Conservation (phyloP, 2,888 invertebrate genomes). For the Prosopocoilus inquinatus region DNA sequence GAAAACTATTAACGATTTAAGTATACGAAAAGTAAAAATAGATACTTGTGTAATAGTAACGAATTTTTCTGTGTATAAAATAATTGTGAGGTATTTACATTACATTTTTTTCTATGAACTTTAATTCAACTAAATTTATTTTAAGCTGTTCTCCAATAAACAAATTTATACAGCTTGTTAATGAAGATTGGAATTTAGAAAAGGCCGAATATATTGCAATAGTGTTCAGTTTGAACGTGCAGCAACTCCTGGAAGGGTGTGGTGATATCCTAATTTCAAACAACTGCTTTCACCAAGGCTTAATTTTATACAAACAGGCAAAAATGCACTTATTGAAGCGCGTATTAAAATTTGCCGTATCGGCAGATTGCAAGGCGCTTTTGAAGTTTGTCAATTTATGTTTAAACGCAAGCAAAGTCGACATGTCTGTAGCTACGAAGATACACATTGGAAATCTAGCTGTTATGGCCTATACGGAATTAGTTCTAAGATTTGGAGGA, state of each 20-base stretch:
- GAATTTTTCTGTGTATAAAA: slow-evolving; percentile 59
- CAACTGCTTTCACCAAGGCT: slow-evolving; percentile 72
- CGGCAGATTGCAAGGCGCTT: slow-evolving; percentile 61
- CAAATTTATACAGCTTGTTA: slow-evolving; percentile 58
- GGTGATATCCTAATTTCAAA: slow-evolving; percentile 78
- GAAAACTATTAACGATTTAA: slow-evolving; percentile 51
- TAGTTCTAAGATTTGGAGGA: slow-evolving; percentile 49
- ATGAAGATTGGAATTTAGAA: slow-evolving; percentile 55
- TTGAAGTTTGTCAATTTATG: slow-evolving; percentile 60
- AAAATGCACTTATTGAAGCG: slow-evolving; percentile 56
- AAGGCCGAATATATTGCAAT: slow-evolving; percentile 59
- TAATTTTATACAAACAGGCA: slow-evolving; percentile 73
- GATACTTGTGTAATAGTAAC: slow-evolving; percentile 63
- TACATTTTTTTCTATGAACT: neutral
- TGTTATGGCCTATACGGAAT: slow-evolving; percentile 63
- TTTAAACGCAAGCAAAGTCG: slow-evolving; percentile 54
- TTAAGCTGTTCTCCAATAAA: slow-evolving; percentile 50
- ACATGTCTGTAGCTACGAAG: slow-evolving; percentile 60
- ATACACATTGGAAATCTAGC: slow-evolving; percentile 66
- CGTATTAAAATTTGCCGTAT: slow-evolving; percentile 61
- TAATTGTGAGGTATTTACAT: slow-evolving; percentile 53
- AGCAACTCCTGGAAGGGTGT: slow-evolving; percentile 71
- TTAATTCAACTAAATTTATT: slow-evolving; percentile 8
- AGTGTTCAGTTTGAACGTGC: slow-evolving; percentile 62
- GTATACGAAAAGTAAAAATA: slow-evolving; percentile 51